These are phyloP conservation scores for Bothrops jararaca DNA, from an alignment of 2,113 vertebrate genomes.

Conservation along the genomic window DNA sequence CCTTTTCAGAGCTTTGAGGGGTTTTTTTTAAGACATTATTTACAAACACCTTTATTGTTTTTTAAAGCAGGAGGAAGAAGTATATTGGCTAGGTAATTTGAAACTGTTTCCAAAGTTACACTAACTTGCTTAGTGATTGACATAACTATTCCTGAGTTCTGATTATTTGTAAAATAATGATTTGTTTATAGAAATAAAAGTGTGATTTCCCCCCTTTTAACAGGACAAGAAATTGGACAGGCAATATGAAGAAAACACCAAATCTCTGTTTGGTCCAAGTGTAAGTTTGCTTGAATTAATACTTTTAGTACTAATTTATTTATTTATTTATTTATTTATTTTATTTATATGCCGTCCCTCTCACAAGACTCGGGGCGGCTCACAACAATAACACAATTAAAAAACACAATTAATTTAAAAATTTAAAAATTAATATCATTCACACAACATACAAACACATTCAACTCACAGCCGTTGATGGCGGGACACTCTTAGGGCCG, in stretches of 20 bases:
- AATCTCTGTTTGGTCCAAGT: conserved; percentile 81
- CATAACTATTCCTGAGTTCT: not conserved
- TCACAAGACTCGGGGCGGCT: too few species aligned
- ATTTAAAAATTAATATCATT: too few species aligned
- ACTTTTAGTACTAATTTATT: not conserved
- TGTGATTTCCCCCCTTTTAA: conserved; percentile 12
- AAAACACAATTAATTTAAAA: too few species aligned
- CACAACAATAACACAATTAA: too few species aligned
- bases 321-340: too few species aligned
- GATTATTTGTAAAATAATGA: not conserved
- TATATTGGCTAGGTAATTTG: not conserved
- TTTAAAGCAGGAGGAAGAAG: not conserved
- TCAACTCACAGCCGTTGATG: too few species aligned
- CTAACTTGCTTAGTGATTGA: not conserved
- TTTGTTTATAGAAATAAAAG: not conserved
- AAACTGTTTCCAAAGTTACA: not conserved
- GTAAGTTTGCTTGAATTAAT: conserved; percentile 74
- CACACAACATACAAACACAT: too few species aligned
- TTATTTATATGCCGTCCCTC: too few species aligned
- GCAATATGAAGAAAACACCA: conserved; percentile 88
- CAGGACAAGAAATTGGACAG: conserved; percentile 95
- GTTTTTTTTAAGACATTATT: not conserved
- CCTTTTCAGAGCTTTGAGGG: not conserved
- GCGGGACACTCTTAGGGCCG: too few species aligned
- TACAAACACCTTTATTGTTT: not conserved